Conservation (phyloP, 2,888 invertebrate species). For the Agapetus fuscipes region DNA sequence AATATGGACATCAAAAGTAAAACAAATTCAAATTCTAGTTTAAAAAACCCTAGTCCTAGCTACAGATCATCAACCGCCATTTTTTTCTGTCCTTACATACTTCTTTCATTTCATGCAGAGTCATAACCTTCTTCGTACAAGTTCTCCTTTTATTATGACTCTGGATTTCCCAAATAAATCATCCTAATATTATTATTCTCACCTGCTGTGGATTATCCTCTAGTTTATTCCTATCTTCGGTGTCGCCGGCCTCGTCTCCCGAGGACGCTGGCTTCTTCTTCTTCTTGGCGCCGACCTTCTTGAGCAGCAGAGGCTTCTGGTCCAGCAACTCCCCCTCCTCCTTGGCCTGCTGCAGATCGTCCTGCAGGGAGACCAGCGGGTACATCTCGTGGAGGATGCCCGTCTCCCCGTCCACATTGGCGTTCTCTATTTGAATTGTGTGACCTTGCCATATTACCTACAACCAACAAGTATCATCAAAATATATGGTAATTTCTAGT, state of each 20-base stretch:
- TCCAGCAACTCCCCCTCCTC: conserved; percentile 31
- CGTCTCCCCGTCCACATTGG: conserved; percentile 26
- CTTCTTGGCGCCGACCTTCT: conserved; percentile 36
- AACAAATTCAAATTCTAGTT: no score
- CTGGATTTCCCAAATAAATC: no score
- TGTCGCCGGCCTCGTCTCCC: conserved; percentile 34
- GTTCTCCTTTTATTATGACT: no score
- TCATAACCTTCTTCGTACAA: no score
- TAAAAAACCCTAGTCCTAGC: no score
- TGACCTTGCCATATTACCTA: conserved; percentile 59
- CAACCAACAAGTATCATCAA: conserved; percentile 26
- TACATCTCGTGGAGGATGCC: conserved; percentile 21
- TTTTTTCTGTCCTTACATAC: no score
- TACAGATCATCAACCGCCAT: no score
- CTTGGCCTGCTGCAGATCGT: conserved; percentile 27
- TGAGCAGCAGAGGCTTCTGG: conserved; percentile 40
- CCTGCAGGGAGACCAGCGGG: conserved; percentile 16
- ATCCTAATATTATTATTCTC: no score
- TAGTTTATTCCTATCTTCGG: conserved; percentile 53
- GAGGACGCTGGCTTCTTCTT: conserved; percentile 43
- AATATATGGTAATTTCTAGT: conserved; percentile 9
- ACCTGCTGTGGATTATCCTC: conserved; percentile 58
- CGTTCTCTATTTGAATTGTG: conserved; percentile 52
- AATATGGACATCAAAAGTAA: no score
- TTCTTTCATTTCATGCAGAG: no score